Evolutionary conservation across 2,888 invertebrate species (phyloP), one percentile per base, ranked within the genome.

Genomic region (Acleris cristana): DNA sequence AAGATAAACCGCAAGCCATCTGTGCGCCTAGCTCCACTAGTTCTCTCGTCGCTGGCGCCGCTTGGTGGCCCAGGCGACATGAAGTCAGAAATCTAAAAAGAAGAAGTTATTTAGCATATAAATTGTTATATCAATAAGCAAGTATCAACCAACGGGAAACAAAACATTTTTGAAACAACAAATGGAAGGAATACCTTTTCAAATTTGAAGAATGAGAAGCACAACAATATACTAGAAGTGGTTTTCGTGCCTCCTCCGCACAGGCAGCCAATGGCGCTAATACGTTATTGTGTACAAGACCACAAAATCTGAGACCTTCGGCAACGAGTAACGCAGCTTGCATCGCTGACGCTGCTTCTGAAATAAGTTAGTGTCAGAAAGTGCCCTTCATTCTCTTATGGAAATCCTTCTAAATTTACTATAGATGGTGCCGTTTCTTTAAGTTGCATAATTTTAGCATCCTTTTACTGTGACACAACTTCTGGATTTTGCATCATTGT

Each of bases 11-110:
- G 77, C 97, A 94, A 57, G 97, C 95, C 72, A 97, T 94, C 86
- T 98, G 98, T 16, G 96, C 96, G 1, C 97, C 97, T 89, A 98
- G 94, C 74, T 96, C 95, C 10, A 98, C 97, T 70, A 98, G 93
- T 79, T 98, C 97, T 73, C 97, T 95, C 7, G 97, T 97, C 1
- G 91, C 88, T 0, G 93, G 93, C 0, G 92, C 84, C 0, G 90
- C 83, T 89, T 94, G 85, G 78, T 92, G 83, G 71, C 94, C 89
- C 82, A 94, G 74, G 62, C 94, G 80, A 78, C 94, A 89, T 72
- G 94, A 83, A 75, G 93, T 86, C 23, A 93, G 78, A 70, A 89
- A 93, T 77, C 93, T 93, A 74, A 4, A 54, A 2, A 14, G 14
- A 64, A 4, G 34, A 34, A 34, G 45, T 30, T 21, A 30, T 48